Evolutionary conservation across 2,888 invertebrate genomes (phyloP).

Genomic region (Alitta virens): DNA sequence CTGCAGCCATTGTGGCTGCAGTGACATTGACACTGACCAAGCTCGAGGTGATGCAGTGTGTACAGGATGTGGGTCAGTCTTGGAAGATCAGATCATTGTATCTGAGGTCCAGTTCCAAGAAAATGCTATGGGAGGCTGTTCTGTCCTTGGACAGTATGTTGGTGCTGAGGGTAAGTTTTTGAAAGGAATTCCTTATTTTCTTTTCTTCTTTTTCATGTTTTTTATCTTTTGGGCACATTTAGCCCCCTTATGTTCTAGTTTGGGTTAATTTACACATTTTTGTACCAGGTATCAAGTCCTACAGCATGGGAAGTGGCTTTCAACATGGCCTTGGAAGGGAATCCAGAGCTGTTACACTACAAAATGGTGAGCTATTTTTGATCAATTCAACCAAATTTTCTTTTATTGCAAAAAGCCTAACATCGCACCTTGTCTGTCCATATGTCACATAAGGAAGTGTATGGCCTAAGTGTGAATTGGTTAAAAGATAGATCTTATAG

Average conservation of each 20-base stretch:
- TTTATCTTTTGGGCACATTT: too few relatives aligned
- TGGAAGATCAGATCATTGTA: conserved; percentile 95
- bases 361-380: conserved; percentile 65
- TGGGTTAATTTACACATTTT: too few relatives aligned
- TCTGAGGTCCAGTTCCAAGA: conserved; percentile 96
- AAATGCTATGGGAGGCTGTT: conserved; percentile 80
- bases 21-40: conserved; percentile 91
- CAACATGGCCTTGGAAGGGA: conserved; percentile 68
- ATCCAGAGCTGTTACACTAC: conserved; percentile 86
- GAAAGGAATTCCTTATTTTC: too few relatives aligned
- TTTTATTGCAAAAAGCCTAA: background rate
- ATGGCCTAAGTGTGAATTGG: background rate
- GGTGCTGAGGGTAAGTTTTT: conserved; percentile 82
- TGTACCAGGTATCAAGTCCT: conserved; percentile 31
- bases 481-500: background rate
- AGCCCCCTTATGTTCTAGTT: too few relatives aligned
- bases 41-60: conserved; percentile 94
- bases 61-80: conserved; percentile 90
- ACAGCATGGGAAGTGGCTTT: conserved; percentile 55
- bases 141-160: conserved; percentile 90
- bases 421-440: background rate
- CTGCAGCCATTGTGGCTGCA: conserved; percentile 60
- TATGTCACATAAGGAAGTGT: too few relatives aligned
- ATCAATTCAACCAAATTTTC: background rate
- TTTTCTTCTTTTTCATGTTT: background rate